phyloP scores from a whole-genome alignment of 2,797 vertebrate genomes.

The Staurois parvus region DNA sequence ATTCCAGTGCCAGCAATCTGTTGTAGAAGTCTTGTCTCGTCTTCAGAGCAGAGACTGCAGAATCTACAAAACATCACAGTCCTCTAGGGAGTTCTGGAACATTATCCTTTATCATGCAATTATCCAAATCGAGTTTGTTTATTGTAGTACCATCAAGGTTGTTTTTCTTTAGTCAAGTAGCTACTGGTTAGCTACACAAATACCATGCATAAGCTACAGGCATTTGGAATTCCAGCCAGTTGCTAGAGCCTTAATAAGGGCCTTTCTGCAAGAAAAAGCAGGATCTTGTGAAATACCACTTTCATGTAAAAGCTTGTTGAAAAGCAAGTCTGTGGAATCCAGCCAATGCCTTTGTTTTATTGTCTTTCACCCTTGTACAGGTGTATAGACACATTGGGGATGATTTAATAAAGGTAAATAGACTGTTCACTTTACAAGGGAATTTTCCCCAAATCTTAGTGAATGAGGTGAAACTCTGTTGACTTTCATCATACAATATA shows the following conservation, averaged over 20 bases:
- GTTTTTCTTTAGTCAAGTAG: conserved; percentile 50
- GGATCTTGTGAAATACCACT: neutral
- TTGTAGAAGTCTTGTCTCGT: neutral
- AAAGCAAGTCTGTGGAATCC: neutral
- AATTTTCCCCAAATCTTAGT: too few relatives aligned
- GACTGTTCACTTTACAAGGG: too few relatives aligned
- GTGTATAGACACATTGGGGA: too few relatives aligned
- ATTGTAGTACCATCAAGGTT: conserved; percentile 17
- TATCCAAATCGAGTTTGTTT: conserved; percentile 50
- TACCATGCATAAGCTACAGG: conserved; percentile 6
- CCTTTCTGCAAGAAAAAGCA: neutral
- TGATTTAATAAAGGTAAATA: too few relatives aligned
- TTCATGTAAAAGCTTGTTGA: neutral
- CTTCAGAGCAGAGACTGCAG: neutral
- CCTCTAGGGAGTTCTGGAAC: conserved; percentile 36
- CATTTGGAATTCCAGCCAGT: neutral
- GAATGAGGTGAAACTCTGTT: too few relatives aligned
- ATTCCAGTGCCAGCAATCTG: neutral
- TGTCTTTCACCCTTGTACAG: neutral
- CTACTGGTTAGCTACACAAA: conserved; percentile 34
- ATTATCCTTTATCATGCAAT: conserved; percentile 50
- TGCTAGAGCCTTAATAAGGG: neutral
- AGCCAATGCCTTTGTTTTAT: neutral
- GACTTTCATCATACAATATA: too few relatives aligned
- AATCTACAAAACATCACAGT: conserved; percentile 11